Evolutionary conservation across 2,113 vertebrate genomes (phyloP), one percentile per base, ranked within the genome.

Genomic region (Chunga burmeisteri): DNA sequence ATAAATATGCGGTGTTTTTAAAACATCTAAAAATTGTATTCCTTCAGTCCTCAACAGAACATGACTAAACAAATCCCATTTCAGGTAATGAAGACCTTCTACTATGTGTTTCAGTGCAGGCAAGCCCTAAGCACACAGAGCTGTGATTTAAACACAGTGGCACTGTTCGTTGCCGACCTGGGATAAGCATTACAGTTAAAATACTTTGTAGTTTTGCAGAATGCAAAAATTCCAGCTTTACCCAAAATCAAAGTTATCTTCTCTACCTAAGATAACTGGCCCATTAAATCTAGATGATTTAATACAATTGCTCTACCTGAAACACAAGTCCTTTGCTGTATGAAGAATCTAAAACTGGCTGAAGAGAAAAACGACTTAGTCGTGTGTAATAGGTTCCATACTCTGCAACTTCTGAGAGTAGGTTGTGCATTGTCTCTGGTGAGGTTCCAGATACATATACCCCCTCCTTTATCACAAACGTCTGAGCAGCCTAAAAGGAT

Each of bases 271-370:
- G 38, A 71, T 14, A 85, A 82, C 0, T 36, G 50, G 25, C 5
- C 8, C 22, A 68, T 32, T 87, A 47, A 42, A 73, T 53, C 46
- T 11, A 32, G 23, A 36, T 70, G 6, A 75, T 44, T 63, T 50
- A 53, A 70, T 44, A 58, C 20, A 68, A 14, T 3, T 27, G 13
- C 18, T 79, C 81, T 93, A 99, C 99, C 99, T 99, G 99, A 95
- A 99, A 99, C 61, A 99, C 99, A 7, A 99, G 98, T 53, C 99
- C 99, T 94, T 98, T 99, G 95, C 98, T 98, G 92, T 99, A 97
- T 0, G 96, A 95, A 18, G 98, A 91, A 79, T 98, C 98, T 67
- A 97, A 97, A 42, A 98, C 98, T 2, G 99, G 98, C 92, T 99
- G 99, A 95, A 99, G 97, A 40, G 99, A 99, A 96, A 99, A 99